Evolutionary conservation across 2,888 invertebrate species (phyloP).

Genomic region (Drosophila subsilvestris): DNA sequence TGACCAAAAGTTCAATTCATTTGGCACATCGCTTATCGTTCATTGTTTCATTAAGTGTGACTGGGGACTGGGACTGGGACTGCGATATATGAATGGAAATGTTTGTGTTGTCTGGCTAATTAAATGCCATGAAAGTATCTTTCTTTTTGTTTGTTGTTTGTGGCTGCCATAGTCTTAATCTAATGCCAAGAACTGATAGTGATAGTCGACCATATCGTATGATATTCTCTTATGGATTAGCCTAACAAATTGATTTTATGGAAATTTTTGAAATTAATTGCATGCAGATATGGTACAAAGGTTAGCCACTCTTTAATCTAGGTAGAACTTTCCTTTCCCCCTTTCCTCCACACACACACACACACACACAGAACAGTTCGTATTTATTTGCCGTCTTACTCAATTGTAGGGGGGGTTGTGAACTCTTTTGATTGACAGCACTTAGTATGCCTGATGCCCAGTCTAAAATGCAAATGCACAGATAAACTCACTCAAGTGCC

Average conservation of each 20-base stretch:
- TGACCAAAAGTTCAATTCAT: slow-evolving; percentile 40
- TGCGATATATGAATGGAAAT: not conserved
- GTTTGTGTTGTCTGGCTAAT: not conserved
- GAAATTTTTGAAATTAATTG: slow-evolving; percentile 39
- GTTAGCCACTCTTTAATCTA: not conserved
- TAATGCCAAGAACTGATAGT: slow-evolving; percentile 9
- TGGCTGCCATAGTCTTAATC: slow-evolving; percentile 19
- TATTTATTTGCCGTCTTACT: slow-evolving; percentile 17
- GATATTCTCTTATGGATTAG: slow-evolving; percentile 19
- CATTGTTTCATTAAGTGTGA: slow-evolving; percentile 36
- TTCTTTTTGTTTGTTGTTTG: not conserved
- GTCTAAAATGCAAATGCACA: slow-evolving; percentile 30
- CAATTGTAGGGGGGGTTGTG: slow-evolving; percentile 30
- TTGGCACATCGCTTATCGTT: slow-evolving; percentile 42
- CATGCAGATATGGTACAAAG: slow-evolving; percentile 12
- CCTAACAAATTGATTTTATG: slow-evolving; percentile 35
- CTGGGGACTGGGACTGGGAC: no score
- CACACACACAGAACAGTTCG: not conserved
- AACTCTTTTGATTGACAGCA: slow-evolving; percentile 16
- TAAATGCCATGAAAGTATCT: slow-evolving; percentile 6
- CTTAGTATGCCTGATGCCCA: slow-evolving; percentile 13
- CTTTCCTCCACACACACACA: no score
- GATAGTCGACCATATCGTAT: not conserved
- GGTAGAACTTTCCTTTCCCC: not conserved
- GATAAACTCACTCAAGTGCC: slow-evolving; percentile 23